Conservation (phyloP, 2,797 vertebrate species). For the Rhinatrema bivittatum region DNA sequence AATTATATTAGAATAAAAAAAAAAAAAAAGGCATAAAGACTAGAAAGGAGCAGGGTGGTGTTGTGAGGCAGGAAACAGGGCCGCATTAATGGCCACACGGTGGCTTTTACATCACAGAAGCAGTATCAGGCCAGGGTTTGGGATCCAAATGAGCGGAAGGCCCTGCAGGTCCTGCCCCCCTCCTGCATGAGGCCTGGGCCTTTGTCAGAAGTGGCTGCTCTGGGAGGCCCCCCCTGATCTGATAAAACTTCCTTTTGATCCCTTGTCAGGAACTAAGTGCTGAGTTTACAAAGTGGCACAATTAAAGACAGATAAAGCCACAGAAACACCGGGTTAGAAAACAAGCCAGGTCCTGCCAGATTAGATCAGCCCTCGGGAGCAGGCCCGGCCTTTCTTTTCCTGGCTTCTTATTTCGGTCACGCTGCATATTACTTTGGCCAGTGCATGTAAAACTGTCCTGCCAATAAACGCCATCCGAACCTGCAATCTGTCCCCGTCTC, state of each 20-base stretch:
- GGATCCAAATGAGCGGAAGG: conserved; percentile 14
- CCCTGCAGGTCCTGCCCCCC: conserved; percentile 23
- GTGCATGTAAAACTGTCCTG: too few relatives aligned
- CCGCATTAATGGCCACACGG: background rate
- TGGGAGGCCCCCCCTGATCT: conserved; percentile 31
- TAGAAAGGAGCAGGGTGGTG: too few relatives aligned
- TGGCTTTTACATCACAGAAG: conserved; percentile 9
- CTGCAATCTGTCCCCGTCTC: background rate
- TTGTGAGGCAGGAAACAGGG: too few relatives aligned
- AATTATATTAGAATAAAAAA: too few relatives aligned
- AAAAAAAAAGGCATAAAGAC: too few relatives aligned
- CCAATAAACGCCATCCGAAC: too few relatives aligned
- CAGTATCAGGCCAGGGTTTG: conserved; percentile 11
- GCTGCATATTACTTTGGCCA: too few relatives aligned
- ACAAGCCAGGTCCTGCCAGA: conserved; percentile 18
- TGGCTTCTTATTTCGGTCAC: background rate
- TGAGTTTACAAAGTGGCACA: conserved; percentile 25
- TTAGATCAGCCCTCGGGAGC: conserved; percentile 6
- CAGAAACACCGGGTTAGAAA: conserved; percentile 11
- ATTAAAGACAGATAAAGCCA: conserved; percentile 28
- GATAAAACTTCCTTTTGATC: conserved; percentile 36
- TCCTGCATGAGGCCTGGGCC: conserved; percentile 18
- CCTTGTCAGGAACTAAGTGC: conserved; percentile 27
- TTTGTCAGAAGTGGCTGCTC: conserved; percentile 12
- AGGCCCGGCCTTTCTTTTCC: background rate